These are phyloP conservation scores for Chaetops frenatus DNA, from an alignment of 2,113 vertebrate genomes.

Conservation along the genomic window DNA sequence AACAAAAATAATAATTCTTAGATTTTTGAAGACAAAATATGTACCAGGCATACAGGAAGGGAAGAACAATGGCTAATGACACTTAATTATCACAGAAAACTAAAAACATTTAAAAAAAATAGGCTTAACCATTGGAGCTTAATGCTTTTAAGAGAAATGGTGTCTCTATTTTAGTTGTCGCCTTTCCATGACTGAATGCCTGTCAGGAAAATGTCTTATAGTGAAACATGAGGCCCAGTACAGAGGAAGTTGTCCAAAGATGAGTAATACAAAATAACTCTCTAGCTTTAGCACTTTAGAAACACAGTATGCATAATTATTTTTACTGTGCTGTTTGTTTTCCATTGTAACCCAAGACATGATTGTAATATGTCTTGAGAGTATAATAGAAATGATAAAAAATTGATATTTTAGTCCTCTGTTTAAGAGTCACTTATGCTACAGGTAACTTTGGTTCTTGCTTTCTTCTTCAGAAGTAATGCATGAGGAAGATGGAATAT, in stretches of 20 bases:
- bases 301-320: background rate
- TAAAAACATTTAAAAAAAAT: background rate
- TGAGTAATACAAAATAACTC: background rate
- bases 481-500: background rate
- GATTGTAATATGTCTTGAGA: background rate
- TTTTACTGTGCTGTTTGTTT: background rate
- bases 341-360: background rate
- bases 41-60: fast-evolving
- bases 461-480: background rate
- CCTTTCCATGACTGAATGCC: background rate
- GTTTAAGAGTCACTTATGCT: background rate
- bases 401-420: background rate
- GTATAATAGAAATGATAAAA: background rate
- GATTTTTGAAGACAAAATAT: background rate
- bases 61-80: background rate
- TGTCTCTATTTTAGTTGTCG: background rate
- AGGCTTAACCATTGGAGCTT: background rate
- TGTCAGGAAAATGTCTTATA: background rate
- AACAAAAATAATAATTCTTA: background rate
- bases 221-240: background rate
- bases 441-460: background rate
- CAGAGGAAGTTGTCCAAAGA: background rate
- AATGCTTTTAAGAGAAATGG: background rate
- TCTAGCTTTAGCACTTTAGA: background rate
- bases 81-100: background rate